A percentile compares a stretch with the other conserved stretches of the same genome.
phyloP scores from a whole-genome alignment of 1,140 invertebrate species.

The Neelides sp. region DNA sequence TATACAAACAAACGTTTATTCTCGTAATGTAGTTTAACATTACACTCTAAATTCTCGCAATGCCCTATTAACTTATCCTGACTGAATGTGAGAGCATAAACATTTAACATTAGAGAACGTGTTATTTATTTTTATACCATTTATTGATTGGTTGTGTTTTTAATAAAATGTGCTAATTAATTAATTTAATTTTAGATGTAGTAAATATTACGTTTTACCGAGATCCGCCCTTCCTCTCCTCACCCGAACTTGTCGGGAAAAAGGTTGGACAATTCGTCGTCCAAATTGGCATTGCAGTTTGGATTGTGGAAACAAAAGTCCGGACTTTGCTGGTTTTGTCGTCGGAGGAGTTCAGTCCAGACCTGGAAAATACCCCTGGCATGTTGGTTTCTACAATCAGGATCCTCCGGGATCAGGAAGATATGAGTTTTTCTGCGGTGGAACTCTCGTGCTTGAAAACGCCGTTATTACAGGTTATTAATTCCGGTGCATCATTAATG shows the following conservation, averaged over 20 bases:
- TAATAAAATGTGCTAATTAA: background rate
- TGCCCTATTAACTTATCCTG: background rate
- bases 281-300: constrained; percentile 6
- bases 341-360: constrained; percentile 5
- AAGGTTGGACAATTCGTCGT: constrained; percentile 10
- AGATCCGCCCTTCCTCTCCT: background rate
- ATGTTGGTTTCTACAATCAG: constrained; percentile 14
- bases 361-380: constrained; percentile 16
- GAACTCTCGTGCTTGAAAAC: constrained; percentile 5
- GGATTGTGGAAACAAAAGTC: constrained; percentile 18
- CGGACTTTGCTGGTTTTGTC: background rate
- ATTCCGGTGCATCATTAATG: no score
- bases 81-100: background rate
- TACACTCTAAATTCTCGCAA: background rate
- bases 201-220: constrained; percentile 11
- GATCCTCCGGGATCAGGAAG: constrained; percentile 14
- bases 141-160: background rate
- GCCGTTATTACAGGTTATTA: constrained; percentile 10
- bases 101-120: background rate
- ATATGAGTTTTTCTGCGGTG: constrained; percentile 14
- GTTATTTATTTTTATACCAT: background rate
- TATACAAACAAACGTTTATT: no score
- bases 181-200: constrained; percentile 9
- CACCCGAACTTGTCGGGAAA: background rate
- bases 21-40: background rate